These are phyloP conservation scores for Aphelenchoides fujianensis DNA, from an alignment of 1,140 invertebrate genomes.

Conservation along the genomic window DNA sequence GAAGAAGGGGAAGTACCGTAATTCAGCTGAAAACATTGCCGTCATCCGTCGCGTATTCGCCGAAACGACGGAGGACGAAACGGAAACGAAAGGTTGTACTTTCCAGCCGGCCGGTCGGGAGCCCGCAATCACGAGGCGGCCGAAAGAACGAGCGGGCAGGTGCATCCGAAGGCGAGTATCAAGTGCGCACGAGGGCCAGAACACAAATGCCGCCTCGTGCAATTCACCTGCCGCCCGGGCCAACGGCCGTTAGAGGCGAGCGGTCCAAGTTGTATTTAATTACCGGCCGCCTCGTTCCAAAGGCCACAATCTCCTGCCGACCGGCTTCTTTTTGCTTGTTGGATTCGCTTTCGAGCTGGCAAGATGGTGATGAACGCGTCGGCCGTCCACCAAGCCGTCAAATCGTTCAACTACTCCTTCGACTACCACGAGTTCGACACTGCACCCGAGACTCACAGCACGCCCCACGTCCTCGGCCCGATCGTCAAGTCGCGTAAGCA, in stretches of 20 bases:
- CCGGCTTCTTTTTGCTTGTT: no score
- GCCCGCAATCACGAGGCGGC: neutral
- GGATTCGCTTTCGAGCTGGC: neutral
- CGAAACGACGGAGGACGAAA: neutral
- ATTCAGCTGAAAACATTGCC: no score
- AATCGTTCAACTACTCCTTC: slow-evolving; percentile 8
- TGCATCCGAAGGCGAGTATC: no score
- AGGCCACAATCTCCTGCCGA: no score
- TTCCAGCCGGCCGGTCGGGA: neutral
- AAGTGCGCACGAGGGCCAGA: no score
- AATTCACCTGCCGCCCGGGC: neutral
- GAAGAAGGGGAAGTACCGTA: no score
- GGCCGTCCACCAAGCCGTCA: neutral
- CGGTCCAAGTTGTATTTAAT: neutral
- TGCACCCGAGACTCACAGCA: neutral
- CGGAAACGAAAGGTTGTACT: neutral
- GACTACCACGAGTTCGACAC: slow-evolving; percentile 2
- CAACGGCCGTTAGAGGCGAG: neutral
- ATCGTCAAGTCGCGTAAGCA: slow-evolving; percentile 1
- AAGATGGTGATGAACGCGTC: neutral
- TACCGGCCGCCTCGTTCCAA: no score
- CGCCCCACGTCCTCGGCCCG: neutral
- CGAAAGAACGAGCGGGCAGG: neutral
- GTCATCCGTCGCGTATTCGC: no score
- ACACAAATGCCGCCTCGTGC: no score